These are phyloP conservation scores for Malthinus seriepunctatus DNA, from an alignment of 2,888 invertebrate genomes.

Conservation along the genomic window DNA sequence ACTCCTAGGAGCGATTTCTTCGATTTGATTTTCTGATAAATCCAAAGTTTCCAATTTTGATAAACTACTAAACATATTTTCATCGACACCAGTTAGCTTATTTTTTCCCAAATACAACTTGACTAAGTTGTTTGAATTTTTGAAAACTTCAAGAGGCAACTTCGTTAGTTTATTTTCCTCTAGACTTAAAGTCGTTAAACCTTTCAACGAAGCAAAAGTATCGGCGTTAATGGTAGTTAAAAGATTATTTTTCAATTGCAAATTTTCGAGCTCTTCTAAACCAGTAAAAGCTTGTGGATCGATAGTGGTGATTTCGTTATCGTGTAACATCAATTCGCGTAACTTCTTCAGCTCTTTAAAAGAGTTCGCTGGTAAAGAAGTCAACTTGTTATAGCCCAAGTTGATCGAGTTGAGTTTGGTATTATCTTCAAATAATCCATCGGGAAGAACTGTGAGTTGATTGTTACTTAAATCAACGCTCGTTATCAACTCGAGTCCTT, in stretches of 20 bases:
- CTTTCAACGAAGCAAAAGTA: background rate
- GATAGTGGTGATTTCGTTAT: background rate
- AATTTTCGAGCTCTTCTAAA: background rate
- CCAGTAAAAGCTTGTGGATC: background rate
- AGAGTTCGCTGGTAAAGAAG: background rate
- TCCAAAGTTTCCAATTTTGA: background rate
- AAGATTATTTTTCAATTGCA: background rate
- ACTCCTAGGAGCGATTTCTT: background rate
- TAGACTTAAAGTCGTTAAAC: background rate
- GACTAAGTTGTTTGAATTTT: background rate
- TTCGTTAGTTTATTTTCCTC: background rate
- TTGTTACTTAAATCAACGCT: no score
- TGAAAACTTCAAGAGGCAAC: background rate
- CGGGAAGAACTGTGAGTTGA: background rate
- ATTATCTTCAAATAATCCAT: background rate
- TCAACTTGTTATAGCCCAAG: no score
- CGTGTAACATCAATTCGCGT: background rate
- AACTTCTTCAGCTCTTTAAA: background rate
- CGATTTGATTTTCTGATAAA: background rate
- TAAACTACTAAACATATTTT: background rate
- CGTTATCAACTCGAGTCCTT: no score
- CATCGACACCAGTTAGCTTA: background rate
- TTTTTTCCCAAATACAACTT: background rate
- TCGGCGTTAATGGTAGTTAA: background rate
- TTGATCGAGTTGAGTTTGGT: no score